Evolutionary conservation across 1,140 invertebrate genomes (phyloP), one percentile per base, ranked within the genome.

Genomic region (Drosophila serrata): DNA sequence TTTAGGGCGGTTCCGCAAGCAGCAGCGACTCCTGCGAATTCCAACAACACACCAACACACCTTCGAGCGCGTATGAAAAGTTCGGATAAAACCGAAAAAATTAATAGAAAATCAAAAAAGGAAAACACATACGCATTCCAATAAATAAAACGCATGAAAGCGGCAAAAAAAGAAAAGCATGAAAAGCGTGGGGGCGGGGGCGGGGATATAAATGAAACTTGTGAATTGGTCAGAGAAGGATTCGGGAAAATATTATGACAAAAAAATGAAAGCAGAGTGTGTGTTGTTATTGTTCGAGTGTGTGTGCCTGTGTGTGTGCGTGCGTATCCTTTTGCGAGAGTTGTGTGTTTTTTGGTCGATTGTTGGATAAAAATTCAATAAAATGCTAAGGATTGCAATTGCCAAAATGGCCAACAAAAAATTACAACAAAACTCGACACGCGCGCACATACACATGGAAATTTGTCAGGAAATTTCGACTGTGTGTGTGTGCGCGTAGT

Each of bases 1-100:
- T 92, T 88, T 92, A 92, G 91, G 91, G 91, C 91, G 91, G 91
- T 92, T 92, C 91, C 91, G 87, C 91, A 92, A 85, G 85, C 73
- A 82, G 62, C 43, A 56, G 67, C 67, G 64, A 81, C 49, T 72
- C 53, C 75, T 61, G 57, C 69, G 65, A 87, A n/a, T n/a, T 63
- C 64, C 29, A 62, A 42, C 56, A 27, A 60, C 56, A 75, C 55
- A 75, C 55, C n/a, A n/a, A 75, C 80, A 84, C 81, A 68, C 61
- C 75, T 68, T 68, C 73, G 62, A 68, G 55, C 53, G 61, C 63
- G 75, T 76, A 76, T 77, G 73, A 77, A 77, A 68, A 79, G n/a
- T 53, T 69, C 46, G 17, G 29, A 1, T 3, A 12, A 33, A 51
- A 64, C 27, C 27, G 35, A 75, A 73, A 2, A 75, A 72, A 57